Evolutionary conservation across 2,888 invertebrate genomes (phyloP), one percentile per base, ranked within the genome.

Genomic region (Tenthredo livida): DNA sequence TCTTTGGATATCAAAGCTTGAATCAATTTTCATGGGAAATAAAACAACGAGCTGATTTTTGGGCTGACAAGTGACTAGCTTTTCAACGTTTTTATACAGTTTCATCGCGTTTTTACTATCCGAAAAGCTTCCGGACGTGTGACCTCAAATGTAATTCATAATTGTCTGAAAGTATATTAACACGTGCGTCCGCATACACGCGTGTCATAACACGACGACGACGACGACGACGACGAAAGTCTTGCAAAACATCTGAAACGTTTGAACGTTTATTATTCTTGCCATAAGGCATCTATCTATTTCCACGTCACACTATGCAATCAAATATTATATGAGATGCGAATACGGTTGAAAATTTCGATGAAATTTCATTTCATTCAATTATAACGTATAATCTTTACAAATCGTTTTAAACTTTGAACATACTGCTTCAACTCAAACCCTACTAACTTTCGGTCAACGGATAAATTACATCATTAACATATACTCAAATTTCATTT

Each of bases 191-290:
- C 37, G 58, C 15, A 17, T 12, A 61, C 29, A 54, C 29, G 50
- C 21, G 40, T 33, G 54, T 77, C 50, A 77, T 58, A 61, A 37
- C 33, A 15, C 33, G 61, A 61, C n/a, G n/a, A n/a, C n/a, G n/a
- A n/a, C n/a, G n/a, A n/a, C n/a, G n/a, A n/a, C n/a, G n/a, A 15
- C 33, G 61, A 61, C 37, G 80, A 80, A 80, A 58, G 58, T 80
- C 33, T 80, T 61, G 80, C 80, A 50, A n/a, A 80, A 80, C 40
- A 61, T 47, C 21, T 61, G 21, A 61, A 67, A 29, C 33, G 25
- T 77, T 25, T 54, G 7, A 33, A 17, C 54, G 80, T 40, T 80
- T 80, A 80, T 61, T 80, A 80, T 80, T 80, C 80, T 17, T 40
- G 29, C 33, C 80, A 37, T 33, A 29, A 25, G 43, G 47, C 25